Percentiles rank a stretch among this genome's conserved stretches.
These are phyloP conservation scores for Karalla daura DNA, from an alignment of 2,797 vertebrate genomes.

Conservation along the genomic window DNA sequence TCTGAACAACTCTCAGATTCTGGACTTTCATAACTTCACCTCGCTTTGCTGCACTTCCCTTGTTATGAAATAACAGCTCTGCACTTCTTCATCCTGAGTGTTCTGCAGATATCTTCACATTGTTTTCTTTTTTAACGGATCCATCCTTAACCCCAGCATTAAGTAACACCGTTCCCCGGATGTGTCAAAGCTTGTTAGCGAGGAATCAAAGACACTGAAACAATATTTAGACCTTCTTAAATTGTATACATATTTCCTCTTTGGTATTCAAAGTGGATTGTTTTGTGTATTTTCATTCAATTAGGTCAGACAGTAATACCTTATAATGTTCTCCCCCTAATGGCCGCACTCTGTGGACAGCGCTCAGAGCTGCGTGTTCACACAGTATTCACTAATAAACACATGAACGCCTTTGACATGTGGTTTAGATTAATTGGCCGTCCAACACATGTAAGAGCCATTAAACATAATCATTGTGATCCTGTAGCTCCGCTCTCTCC, in stretches of 20 bases:
- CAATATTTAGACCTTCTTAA: background rate
- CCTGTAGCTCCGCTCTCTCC: conserved; percentile 42
- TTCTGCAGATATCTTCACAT: conserved; percentile 18
- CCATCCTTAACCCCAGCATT: conserved; percentile 20
- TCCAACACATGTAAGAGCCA: conserved; percentile 72
- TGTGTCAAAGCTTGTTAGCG: conserved; percentile 41
- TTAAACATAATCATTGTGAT: conserved; percentile 73
- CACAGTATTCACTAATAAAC: conserved; percentile 72
- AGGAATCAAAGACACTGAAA: conserved; percentile 18
- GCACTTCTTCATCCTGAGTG: background rate
- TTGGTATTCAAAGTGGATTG: conserved; percentile 9
- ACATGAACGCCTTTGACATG: conserved; percentile 69
- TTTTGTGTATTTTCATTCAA: conserved; percentile 38
- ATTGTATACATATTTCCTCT: conserved; percentile 18
- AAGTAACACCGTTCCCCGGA: too few relatives aligned
- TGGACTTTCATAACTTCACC: background rate
- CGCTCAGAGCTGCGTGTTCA: conserved; percentile 49
- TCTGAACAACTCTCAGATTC: conserved; percentile 10
- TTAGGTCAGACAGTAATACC: conserved; percentile 62
- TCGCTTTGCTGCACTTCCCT: too few relatives aligned
- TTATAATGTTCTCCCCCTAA: conserved; percentile 61
- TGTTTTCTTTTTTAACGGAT: conserved; percentile 12
- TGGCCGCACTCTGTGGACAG: conserved; percentile 42
- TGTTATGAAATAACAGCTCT: background rate
- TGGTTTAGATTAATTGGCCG: conserved; percentile 78